These are phyloP conservation scores for Eulemur albifrons DNA, from an alignment of 2,797 vertebrate genomes.

Conservation along the genomic window DNA sequence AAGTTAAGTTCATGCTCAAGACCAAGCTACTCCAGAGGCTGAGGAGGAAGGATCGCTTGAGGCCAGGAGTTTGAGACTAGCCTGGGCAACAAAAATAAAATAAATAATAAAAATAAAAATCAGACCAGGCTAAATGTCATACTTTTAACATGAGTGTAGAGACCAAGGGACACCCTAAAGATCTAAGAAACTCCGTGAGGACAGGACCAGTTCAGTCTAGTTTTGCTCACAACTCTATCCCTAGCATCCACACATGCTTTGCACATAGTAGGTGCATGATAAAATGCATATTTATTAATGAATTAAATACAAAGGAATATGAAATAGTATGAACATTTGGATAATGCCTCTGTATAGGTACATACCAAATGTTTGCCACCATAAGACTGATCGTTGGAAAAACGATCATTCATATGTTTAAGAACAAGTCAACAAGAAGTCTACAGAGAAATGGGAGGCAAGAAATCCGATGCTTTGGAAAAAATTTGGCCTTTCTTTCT, in stretches of 20 bases:
- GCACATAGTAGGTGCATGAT: background rate
- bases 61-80: background rate
- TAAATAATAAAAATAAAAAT: background rate
- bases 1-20: background rate
- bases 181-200: background rate
- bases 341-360: background rate
- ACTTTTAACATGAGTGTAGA: background rate
- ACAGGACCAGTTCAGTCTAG: background rate
- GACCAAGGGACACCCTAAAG: background rate
- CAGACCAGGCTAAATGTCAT: background rate
- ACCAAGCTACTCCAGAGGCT: background rate
- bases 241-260: background rate
- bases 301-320: background rate
- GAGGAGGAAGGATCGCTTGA: background rate
- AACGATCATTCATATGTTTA: background rate
- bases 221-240: background rate
- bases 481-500: conserved; percentile 18
- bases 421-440: background rate
- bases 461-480: background rate
- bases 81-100: background rate
- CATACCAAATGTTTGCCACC: background rate
- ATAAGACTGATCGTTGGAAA: background rate
- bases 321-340: background rate
- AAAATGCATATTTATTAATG: background rate
- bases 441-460: conserved; percentile 18